A percentile compares a stretch with the other conserved stretches of the same genome.
Conservation (phyloP, 2,113 vertebrate species). For the Erythrocercus mccallii region DNA sequence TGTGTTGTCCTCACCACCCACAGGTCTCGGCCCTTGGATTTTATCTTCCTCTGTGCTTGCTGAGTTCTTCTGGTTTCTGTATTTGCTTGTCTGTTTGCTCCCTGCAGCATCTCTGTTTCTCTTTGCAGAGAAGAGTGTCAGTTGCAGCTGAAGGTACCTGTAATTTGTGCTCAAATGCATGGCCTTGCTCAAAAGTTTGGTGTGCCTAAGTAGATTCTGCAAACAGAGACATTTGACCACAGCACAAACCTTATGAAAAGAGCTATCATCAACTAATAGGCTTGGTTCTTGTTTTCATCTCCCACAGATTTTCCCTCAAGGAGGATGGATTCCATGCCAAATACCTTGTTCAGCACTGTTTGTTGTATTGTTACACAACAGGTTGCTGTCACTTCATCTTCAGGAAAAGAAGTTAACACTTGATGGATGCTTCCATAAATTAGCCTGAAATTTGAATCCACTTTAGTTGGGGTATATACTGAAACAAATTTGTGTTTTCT, state of each 20-base stretch:
- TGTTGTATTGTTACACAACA: not conserved
- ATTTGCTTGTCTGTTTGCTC: not conserved
- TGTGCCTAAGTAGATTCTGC: not conserved
- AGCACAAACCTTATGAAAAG: not conserved
- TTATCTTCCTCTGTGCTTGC: not conserved
- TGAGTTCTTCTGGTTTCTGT: not conserved
- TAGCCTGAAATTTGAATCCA: not conserved
- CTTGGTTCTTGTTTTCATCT: not conserved
- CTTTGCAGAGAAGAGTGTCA: not conserved
- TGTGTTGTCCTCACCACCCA: not conserved
- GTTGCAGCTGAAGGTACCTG: rapidly evolving
- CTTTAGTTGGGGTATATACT: not conserved
- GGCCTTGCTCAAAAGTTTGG: not conserved
- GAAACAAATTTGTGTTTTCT: not conserved
- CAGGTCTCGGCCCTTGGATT: not conserved
- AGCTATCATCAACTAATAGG: not conserved
- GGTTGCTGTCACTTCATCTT: not conserved
- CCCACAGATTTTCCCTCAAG: not conserved
- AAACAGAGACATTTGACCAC: not conserved
- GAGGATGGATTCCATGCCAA: not conserved
- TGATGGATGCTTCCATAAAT: not conserved
- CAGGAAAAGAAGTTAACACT: not conserved
- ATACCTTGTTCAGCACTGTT: not conserved
- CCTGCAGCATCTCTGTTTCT: not conserved
- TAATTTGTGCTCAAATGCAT: not conserved